phyloP scores from a whole-genome alignment of 30 jellyfish, hydroid and myxozoan genomes.

The Sanderia malayensis region DNA sequence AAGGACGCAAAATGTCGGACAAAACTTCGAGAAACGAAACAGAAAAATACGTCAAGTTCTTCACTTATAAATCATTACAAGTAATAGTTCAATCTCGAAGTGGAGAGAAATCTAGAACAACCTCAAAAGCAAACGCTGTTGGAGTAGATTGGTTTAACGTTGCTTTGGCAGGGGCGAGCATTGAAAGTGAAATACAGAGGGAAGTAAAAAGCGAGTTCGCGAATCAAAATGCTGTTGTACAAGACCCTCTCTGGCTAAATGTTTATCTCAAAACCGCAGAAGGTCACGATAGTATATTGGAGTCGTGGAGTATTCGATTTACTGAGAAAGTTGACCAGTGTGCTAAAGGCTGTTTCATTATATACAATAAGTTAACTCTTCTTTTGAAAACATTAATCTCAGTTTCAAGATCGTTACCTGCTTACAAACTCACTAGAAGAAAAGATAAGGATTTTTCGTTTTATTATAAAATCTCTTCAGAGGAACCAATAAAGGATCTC shows the following conservation, averaged over 20 bases:
- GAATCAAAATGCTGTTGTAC: constrained; percentile 54
- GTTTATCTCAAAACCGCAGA: constrained; percentile 76
- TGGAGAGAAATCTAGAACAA: constrained; percentile 69
- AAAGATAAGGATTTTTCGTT: constrained; percentile 72
- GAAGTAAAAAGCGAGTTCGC: constrained; percentile 67
- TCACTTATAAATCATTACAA: constrained; percentile 74
- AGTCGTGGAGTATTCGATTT: constrained; percentile 71
- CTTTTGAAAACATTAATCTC: constrained; percentile 72
- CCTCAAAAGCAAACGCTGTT: constrained; percentile 76
- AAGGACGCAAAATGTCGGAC: not conserved
- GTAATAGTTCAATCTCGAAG: constrained; percentile 75
- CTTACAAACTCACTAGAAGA: constrained; percentile 66
- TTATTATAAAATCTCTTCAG: constrained; percentile 60
- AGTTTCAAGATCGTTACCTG: constrained; percentile 81
- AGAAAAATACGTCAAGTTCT: constrained; percentile 83
- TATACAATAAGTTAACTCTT: constrained; percentile 79
- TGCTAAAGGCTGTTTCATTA: constrained; percentile 54
- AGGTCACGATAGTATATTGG: constrained; percentile 75
- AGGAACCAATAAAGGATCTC: constrained; percentile 16
- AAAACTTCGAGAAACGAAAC: constrained; percentile 47
- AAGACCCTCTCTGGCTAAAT: constrained; percentile 65
- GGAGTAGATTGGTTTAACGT: constrained; percentile 97
- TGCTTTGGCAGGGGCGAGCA: constrained; percentile 61
- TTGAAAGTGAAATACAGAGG: constrained; percentile 52
- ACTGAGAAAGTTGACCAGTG: constrained; percentile 42